These are phyloP conservation scores for Eulimnadia texana DNA, from an alignment of 1,140 invertebrate species.

Conservation along the genomic window DNA sequence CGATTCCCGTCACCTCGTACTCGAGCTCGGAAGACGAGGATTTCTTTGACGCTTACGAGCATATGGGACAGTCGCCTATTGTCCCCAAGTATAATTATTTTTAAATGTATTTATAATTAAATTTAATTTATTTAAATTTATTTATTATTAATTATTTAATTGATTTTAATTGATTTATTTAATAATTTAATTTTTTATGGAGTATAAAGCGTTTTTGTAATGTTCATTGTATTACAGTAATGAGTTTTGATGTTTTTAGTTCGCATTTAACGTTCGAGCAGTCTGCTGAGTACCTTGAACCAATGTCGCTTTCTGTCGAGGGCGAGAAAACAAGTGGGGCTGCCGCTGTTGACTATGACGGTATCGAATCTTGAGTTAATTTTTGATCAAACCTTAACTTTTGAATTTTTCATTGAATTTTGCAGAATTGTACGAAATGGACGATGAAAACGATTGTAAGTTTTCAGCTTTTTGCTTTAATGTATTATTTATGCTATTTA, in stretches of 20 bases:
- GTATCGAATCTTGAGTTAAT: not conserved
- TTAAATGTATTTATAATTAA: not conserved
- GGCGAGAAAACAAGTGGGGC: not conserved
- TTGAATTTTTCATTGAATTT: not conserved
- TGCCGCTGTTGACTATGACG: not conserved
- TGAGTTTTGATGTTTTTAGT: not conserved
- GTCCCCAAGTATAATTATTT: not conserved
- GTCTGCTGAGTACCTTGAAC: not conserved
- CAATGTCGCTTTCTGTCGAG: not conserved
- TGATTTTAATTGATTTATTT: no score
- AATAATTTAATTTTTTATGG: no score
- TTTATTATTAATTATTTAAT: no score
- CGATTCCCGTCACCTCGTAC: conserved; percentile 80
- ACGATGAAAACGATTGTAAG: conserved; percentile 63
- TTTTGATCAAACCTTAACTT: not conserved
- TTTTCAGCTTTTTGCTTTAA: conserved; percentile 20
- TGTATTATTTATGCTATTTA: no score
- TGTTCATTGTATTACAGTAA: no score
- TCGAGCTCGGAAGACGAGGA: conserved; percentile 89
- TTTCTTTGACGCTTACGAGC: conserved; percentile 83
- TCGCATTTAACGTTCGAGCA: not conserved
- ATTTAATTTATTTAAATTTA: no score
- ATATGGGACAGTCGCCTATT: conserved; percentile 12
- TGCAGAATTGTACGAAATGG: conserved; percentile 66
- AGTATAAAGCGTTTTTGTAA: no score